Conservation (phyloP, 2,888 invertebrate species). For the Andrena bucephala region DNA sequence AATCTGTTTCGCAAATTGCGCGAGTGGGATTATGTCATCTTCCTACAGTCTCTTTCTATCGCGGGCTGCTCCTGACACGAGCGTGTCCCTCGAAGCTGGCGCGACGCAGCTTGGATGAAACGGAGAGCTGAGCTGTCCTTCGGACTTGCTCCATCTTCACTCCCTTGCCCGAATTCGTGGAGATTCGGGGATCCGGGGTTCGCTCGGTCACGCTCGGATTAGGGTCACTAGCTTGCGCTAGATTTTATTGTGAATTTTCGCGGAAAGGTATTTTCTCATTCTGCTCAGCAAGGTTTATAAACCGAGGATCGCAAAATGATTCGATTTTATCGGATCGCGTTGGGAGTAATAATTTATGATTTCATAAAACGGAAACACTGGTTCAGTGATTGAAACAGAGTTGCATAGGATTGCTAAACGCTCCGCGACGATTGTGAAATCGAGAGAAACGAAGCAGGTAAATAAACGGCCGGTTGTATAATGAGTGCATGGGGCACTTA, state of each 20-base stretch:
- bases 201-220: neutral
- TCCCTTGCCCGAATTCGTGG: neutral
- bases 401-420: slow-evolving; percentile 29
- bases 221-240: neutral
- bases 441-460: slow-evolving; percentile 62
- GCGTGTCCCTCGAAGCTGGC: slow-evolving; percentile 34
- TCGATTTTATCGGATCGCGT: neutral
- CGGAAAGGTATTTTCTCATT: neutral
- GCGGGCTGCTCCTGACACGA: slow-evolving; percentile 48
- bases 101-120: neutral
- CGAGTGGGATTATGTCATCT: slow-evolving; percentile 79
- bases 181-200: neutral
- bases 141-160: slow-evolving; percentile 22
- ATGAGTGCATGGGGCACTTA: slow-evolving; percentile 71
- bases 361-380: neutral
- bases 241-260: neutral
- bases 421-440: slow-evolving; percentile 60
- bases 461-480: slow-evolving; percentile 67
- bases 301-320: no score
- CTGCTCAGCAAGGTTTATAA: no score
- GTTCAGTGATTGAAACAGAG: neutral
- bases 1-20: slow-evolving; percentile 84
- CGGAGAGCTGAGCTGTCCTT: slow-evolving; percentile 46
- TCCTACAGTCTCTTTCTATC: slow-evolving; percentile 69
- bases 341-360: neutral